Evolutionary conservation across 2,888 invertebrate species (phyloP).

Genomic region (Drosophila antonietae): DNA sequence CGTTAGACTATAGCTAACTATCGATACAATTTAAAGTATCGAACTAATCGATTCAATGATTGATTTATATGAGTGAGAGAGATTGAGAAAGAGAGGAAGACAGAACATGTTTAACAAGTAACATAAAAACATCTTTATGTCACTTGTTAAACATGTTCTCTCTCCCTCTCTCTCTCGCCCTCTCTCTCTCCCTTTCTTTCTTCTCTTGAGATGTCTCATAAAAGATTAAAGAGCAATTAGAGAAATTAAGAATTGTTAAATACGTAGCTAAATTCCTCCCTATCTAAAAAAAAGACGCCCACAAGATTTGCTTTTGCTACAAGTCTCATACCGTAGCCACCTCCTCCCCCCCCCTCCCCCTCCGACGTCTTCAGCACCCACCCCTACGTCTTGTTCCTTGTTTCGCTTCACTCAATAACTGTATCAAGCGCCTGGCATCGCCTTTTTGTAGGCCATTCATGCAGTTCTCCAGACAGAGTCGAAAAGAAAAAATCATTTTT

Average conservation of each 20-base stretch:
- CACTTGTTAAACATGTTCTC: too few relatives aligned
- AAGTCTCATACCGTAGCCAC: neutral
- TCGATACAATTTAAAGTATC: too few relatives aligned
- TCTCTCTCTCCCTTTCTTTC: too few relatives aligned
- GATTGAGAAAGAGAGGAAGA: neutral
- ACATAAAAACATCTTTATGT: neutral
- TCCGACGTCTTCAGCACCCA: too few relatives aligned
- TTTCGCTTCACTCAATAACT: neutral
- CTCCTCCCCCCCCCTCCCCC: too few relatives aligned
- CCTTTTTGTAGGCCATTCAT: slow-evolving; percentile 39
- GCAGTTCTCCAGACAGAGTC: slow-evolving; percentile 57
- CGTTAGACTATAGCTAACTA: too few relatives aligned
- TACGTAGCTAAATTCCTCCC: neutral
- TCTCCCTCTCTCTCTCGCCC: too few relatives aligned
- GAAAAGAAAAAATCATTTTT: slow-evolving; percentile 14
- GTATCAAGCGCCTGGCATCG: slow-evolving; percentile 67
- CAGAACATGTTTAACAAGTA: too few relatives aligned
- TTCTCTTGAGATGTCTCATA: neutral
- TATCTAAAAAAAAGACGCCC: neutral
- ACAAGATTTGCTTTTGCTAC: slow-evolving; percentile 11
- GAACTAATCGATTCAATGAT: too few relatives aligned
- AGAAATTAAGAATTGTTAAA: neutral
- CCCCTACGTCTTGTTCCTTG: too few relatives aligned
- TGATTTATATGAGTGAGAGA: neutral
- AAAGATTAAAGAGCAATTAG: slow-evolving; percentile 5